A percentile compares a stretch with the other conserved stretches of the same genome.
phyloP scores from a whole-genome alignment of 2,113 vertebrate species.

The Apodemus sylvaticus region DNA sequence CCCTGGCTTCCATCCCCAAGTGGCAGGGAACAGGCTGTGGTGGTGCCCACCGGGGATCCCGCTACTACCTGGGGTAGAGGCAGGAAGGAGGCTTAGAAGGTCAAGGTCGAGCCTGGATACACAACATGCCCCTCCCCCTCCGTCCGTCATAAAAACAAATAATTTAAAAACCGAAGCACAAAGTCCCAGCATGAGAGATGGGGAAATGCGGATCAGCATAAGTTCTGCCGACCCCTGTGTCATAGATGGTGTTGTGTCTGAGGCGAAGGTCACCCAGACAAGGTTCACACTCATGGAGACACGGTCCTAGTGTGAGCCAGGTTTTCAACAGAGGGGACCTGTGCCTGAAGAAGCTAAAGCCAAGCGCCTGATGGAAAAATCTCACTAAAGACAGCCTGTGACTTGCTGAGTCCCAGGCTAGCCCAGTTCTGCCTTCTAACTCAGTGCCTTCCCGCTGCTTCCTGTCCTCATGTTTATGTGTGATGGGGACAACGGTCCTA shows the following conservation, averaged over 20 bases:
- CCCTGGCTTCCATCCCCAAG: background rate
- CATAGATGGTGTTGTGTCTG: accelerated
- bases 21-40: background rate
- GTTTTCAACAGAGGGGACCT: background rate
- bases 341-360: too few relatives aligned
- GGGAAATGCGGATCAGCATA: background rate
- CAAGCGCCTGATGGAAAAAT: background rate
- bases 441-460: background rate
- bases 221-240: accelerated
- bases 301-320: background rate
- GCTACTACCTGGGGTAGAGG: too few relatives aligned
- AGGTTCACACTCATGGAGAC: background rate
- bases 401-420: background rate
- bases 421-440: accelerated
- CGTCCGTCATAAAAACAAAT: background rate
- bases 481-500: accelerated
- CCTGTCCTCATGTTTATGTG: background rate
- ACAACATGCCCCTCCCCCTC: too few relatives aligned
- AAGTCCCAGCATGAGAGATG: background rate
- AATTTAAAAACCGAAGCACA: background rate
- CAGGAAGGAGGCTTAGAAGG: background rate
- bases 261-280: accelerated
- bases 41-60: background rate
- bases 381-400: background rate
- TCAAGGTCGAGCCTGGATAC: background rate